Percentiles rank a stretch among this genome's conserved stretches.
These are phyloP conservation scores for Ochotona curzoniae DNA, from an alignment of 2,113 vertebrate genomes.

Conservation along the genomic window DNA sequence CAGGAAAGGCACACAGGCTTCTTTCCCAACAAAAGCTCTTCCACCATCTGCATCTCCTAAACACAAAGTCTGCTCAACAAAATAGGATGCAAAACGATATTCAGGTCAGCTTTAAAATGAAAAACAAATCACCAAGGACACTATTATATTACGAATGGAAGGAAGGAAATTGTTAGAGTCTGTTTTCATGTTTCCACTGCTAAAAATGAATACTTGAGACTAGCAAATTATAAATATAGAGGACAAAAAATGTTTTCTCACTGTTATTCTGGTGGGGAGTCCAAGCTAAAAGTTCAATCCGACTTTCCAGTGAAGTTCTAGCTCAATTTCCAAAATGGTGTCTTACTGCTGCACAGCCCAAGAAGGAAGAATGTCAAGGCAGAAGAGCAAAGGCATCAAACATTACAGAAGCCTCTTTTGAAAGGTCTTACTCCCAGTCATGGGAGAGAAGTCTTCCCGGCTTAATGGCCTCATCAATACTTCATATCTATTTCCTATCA, in stretches of 20 bases:
- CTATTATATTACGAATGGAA: neutral
- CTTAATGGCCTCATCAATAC: neutral
- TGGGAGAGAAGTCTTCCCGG: neutral
- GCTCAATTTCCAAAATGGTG: neutral
- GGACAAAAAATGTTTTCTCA: neutral
- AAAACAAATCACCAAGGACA: neutral
- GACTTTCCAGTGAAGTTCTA: neutral
- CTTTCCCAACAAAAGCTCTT: neutral
- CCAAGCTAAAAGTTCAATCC: neutral
- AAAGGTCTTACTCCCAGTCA: neutral
- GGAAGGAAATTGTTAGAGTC: neutral
- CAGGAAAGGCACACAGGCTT: neutral
- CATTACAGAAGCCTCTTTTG: neutral
- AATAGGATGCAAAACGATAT: slow-evolving; percentile 15
- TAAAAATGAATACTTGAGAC: neutral
- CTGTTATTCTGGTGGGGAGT: neutral
- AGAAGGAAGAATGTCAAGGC: neutral
- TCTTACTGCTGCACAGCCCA: neutral
- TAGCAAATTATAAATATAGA: neutral
- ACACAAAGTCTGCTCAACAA: neutral
- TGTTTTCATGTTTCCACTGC: neutral
- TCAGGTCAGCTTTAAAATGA: neutral
- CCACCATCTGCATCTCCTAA: neutral
- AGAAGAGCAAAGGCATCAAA: neutral
- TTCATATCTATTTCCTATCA: neutral